Conservation (phyloP, 1,140 invertebrate genomes). For the Aphelenchoides fujianensis region DNA sequence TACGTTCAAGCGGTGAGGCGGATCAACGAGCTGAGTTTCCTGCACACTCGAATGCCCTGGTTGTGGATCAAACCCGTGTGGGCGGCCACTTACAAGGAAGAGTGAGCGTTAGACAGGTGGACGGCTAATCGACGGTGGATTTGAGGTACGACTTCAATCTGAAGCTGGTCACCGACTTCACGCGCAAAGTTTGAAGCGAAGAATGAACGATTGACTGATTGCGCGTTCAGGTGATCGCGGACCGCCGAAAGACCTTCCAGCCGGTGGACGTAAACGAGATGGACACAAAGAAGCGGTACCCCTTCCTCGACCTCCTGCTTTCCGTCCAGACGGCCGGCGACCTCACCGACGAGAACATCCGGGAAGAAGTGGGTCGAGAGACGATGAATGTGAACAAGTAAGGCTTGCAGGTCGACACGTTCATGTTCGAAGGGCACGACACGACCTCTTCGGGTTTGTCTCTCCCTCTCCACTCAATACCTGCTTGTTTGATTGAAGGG, state of each 20-base stretch:
- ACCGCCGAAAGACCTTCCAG: conserved; percentile 23
- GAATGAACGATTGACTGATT: background rate
- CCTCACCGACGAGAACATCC: conserved; percentile 66
- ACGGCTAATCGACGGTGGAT: conserved; percentile 30
- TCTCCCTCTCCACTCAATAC: too few species aligned
- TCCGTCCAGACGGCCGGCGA: conserved; percentile 74
- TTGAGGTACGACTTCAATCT: conserved; percentile 38
- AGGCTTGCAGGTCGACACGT: conserved; percentile 67
- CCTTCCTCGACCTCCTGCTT: conserved; percentile 86
- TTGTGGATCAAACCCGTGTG: conserved; percentile 48
- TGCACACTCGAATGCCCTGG: conserved; percentile 53
- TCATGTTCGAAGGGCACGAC: conserved; percentile 93
- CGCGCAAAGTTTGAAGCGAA: conserved; percentile 26
- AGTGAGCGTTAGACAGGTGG: conserved; percentile 46
- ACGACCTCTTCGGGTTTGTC: conserved; percentile 83
- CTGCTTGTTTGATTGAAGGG: too few species aligned
- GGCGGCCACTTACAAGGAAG: conserved; percentile 33
- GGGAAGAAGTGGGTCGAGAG: conserved; percentile 69
- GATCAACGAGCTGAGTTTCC: conserved; percentile 62
- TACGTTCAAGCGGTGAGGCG: conserved; percentile 74
- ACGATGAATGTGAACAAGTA: background rate
- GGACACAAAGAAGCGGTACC: conserved; percentile 66
- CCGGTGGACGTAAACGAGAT: conserved; percentile 12
- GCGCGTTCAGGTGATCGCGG: conserved; percentile 39
- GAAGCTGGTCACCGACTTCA: conserved; percentile 42